Base-by-base conservation (phyloP, 2,797 vertebrate genomes). In the Nyctibius grandis region DNA sequence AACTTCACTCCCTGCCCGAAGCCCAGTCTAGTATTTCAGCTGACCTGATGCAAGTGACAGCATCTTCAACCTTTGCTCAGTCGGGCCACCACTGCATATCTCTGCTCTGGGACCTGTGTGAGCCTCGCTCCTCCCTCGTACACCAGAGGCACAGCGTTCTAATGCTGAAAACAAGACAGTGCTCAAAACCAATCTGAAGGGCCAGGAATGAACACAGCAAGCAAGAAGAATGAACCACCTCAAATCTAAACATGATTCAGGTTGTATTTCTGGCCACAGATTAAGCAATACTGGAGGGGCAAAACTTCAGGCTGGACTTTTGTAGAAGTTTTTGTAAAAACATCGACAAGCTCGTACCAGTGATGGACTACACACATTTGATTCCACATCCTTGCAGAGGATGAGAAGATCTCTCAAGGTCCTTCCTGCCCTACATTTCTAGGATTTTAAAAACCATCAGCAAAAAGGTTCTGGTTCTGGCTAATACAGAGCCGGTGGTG, bases 281-380 rank as follows among this genome's bases (percentile, higher is more conserved):
- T 75, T 17, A 64, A 90, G 63, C 86, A 88, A 77, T 36, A 67
- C 5, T 15, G 6, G 6, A 16, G 15, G 5, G 16, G 12, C 0
- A 9, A 25, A 48, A 23, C 26, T 60, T 6, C 53, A 78, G 26
- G 34, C 26, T n/a, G n/a, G n/a, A n/a, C n/a, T n/a, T n/a, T n/a
- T n/a, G n/a, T n/a, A n/a, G n/a, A n/a, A n/a, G n/a, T n/a, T n/a
- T n/a, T n/a, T n/a, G n/a, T n/a, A n/a, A n/a, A 91, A 59, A 44
- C 14, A 40, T 85, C 0, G 0, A 54, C 23, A 65, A 72, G 9
- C 12, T 60, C 20, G 7, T 19, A 10, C 28, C 44, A 56, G 50
- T 51, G 45, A 75, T 40, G 40, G 42, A 44, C 5, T 18, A 64
- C 5, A 18, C 7, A 22, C 0, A 0, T 72, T 50, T 28, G 7